A percentile compares a stretch with the other conserved stretches of the same genome.
phyloP scores from a whole-genome alignment of 2,888 invertebrate genomes.

The Leptopilina drosophilae region DNA sequence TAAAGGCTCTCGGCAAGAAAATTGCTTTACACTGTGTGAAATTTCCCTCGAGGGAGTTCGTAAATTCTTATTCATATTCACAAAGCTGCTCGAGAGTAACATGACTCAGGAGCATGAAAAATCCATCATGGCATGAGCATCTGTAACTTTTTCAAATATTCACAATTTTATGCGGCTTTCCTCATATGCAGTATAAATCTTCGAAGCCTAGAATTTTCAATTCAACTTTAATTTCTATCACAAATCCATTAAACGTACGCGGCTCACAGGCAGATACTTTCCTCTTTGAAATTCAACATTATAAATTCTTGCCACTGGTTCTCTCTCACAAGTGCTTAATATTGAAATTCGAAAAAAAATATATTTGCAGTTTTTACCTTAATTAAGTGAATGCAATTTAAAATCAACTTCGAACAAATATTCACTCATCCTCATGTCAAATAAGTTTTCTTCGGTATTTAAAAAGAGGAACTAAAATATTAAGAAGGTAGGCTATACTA shows the following conservation, averaged over 20 bases:
- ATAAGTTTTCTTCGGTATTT: no score
- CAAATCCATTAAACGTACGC: background rate
- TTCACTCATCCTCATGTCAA: no score
- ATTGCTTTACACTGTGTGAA: constrained; percentile 12
- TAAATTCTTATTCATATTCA: constrained; percentile 38
- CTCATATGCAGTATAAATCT: background rate
- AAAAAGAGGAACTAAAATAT: no score
- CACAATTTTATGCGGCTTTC: background rate
- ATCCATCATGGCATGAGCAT: background rate
- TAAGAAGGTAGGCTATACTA: no score
- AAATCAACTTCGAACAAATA: no score
- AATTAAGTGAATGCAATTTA: no score
- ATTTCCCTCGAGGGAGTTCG: constrained; percentile 18
- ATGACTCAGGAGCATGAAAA: constrained; percentile 18
- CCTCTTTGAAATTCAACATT: no score
- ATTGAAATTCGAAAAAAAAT: no score
- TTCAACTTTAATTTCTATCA: background rate
- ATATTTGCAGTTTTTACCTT: no score
- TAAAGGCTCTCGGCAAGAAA: constrained; percentile 5
- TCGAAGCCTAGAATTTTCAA: background rate
- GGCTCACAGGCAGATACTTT: background rate
- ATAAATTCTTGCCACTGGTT: no score
- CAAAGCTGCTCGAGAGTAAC: constrained; percentile 17
- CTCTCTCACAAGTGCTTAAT: no score
- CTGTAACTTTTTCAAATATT: constrained; percentile 18